Evolutionary conservation across 2,888 invertebrate genomes (phyloP), one percentile per base, ranked within the genome.

Genomic region (Zygothrica quintamaculata): DNA sequence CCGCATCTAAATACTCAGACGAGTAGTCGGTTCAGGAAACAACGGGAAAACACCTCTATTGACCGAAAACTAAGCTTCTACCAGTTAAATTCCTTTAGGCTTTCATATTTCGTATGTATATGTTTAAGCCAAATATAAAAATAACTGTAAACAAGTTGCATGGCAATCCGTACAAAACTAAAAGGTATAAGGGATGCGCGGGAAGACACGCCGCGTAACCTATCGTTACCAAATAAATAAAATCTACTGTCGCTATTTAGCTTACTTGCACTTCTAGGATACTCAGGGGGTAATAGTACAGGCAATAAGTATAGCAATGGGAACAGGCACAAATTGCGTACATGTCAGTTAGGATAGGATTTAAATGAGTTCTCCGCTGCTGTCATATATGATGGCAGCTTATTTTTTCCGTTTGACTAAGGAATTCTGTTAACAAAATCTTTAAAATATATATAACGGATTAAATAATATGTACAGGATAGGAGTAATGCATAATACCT

Each of bases 221-320:
- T 36, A 59, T 64, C 80, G 80, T 81, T 79, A 81, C 82, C 82
- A 82, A 82, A 82, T 82, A 82, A 82, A 82, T 82, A 82, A 82
- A 82, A 74, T 73, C 73, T 47, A 82, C 77, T 82, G 82, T 79
- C 82, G 74, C 85, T 82, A 81, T 79, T 84, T 72, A 57, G 62
- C 59, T 40, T 57, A 34, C 37, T 34, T 7, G 29, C 18, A 39
- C 1, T 29, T 26, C 6, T 9, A 31, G 18, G 6, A 13, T 12
- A 8, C 4, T 29, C 29, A 29, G 29, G 9, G 29, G 9, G 29
- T n/a, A n/a, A n/a, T n/a, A 29, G 29, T 29, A 5, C 29, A 22
- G 18, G 18, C 5, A 5, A 22, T 22, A 22, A 22, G 18, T 5
- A 22, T 22, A 22, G 3, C 3, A 22, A 22, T 22, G 18, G 18